Conservation (phyloP, 2,113 vertebrate species). For the Mola mola region DNA sequence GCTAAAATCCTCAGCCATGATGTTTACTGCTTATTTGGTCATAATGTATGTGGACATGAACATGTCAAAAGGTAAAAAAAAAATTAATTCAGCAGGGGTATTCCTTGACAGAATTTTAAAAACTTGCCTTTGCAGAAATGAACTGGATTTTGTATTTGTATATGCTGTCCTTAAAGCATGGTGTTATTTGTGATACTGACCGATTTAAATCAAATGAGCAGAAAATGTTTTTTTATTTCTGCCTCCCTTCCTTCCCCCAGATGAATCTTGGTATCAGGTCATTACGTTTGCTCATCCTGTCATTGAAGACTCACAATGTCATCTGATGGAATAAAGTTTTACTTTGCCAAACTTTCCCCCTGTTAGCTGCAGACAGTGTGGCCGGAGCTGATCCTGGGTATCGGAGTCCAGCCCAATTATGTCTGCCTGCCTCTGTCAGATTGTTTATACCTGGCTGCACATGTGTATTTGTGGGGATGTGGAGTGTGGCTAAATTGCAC, state of each 20-base stretch:
- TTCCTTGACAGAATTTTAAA: no score
- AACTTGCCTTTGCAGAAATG: no score
- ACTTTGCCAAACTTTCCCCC: conserved; percentile 60
- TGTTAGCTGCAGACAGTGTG: conserved; percentile 51
- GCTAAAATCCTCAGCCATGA: no score
- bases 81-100: no score
- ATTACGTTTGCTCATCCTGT: conserved; percentile 34
- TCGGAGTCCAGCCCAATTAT: conserved; percentile 73
- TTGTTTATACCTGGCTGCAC: conserved; percentile 74
- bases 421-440: conserved; percentile 75
- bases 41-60: no score
- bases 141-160: no score
- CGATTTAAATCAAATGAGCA: no score
- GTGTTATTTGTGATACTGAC: no score
- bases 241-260: not conserved
- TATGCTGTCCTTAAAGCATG: no score
- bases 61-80: no score
- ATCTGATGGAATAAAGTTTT: conserved; percentile 50
- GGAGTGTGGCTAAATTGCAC: conserved; percentile 57
- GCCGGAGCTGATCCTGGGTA: conserved; percentile 47
- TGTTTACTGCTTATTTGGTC: no score
- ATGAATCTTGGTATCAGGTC: conserved; percentile 24
- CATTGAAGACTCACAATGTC: conserved; percentile 47
- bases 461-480: conserved; percentile 62
- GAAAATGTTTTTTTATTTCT: conserved; percentile 2